Evolutionary conservation across 2,888 invertebrate genomes (phyloP).

Genomic region (Chloroclysta siterata): DNA sequence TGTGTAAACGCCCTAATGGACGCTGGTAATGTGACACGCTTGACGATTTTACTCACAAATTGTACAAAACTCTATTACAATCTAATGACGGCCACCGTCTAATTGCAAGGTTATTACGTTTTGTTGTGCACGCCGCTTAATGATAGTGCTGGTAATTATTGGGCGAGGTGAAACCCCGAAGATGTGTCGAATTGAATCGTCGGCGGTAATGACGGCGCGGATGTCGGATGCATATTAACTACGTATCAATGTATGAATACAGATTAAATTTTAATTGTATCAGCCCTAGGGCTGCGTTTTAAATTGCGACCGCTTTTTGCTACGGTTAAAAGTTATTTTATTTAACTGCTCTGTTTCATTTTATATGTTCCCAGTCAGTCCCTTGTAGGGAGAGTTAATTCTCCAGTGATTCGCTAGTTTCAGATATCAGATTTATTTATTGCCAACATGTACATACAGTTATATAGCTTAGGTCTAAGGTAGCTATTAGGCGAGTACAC

Average conservation of each 20-base stretch:
- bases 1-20: slow-evolving; percentile 84
- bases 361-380: slow-evolving; percentile 1
- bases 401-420: too few relatives aligned
- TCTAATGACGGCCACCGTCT: slow-evolving; percentile 83
- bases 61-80: slow-evolving; percentile 84
- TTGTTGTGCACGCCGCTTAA: slow-evolving; percentile 80
- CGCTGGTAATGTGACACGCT: slow-evolving; percentile 84
- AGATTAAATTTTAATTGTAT: slow-evolving; percentile 75
- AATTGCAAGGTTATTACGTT: slow-evolving; percentile 83
- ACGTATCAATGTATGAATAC: slow-evolving; percentile 66
- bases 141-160: slow-evolving; percentile 80
- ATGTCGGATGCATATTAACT: slow-evolving; percentile 54
- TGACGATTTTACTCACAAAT: slow-evolving; percentile 85
- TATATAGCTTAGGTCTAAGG: too few relatives aligned
- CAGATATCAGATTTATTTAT: too few relatives aligned
- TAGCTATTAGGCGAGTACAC: too few relatives aligned
- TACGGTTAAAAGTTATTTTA: slow-evolving; percentile 37
- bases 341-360: slow-evolving; percentile 10
- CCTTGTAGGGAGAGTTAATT: too few relatives aligned
- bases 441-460: too few relatives aligned
- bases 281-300: slow-evolving; percentile 55
- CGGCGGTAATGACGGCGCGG: slow-evolving; percentile 63
- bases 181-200: slow-evolving; percentile 83
- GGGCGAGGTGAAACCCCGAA: slow-evolving; percentile 82
- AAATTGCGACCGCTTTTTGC: slow-evolving; percentile 51